Evolutionary conservation across 2,888 invertebrate species (phyloP).

Genomic region (Apoda limacodes): DNA sequence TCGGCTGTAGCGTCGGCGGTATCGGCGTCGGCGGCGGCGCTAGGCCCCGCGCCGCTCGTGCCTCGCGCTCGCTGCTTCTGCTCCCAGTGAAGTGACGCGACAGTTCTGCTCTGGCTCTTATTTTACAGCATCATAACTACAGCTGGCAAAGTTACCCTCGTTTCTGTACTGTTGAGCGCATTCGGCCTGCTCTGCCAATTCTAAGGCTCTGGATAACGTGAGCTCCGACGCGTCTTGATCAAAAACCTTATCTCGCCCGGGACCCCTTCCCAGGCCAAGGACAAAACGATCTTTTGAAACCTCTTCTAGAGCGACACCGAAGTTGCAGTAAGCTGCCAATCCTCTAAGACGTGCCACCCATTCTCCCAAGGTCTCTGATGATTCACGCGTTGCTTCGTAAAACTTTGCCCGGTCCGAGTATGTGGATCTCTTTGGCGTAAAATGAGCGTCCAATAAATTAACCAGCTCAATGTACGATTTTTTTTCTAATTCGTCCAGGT

Average conservation of each 20-base stretch:
- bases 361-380: no score
- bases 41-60: background rate
- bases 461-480: no score
- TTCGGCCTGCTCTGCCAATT: constrained; percentile 14
- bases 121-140: no score
- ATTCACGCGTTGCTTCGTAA: no score
- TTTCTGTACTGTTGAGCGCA: constrained; percentile 9
- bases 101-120: background rate
- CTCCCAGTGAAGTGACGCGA: background rate
- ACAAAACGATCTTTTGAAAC: constrained; percentile 13
- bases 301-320: constrained; percentile 11
- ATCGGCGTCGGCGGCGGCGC: background rate
- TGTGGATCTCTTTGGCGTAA: no score
- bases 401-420: no score
- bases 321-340: no score
- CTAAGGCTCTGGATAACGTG: constrained; percentile 12
- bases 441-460: no score
- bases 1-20: no score
- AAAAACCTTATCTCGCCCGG: constrained; percentile 12
- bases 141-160: no score
- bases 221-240: constrained; percentile 11
- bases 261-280: constrained; percentile 14
- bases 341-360: no score
- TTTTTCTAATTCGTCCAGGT: no score
- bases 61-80: background rate